Evolutionary conservation across 2,113 vertebrate genomes (phyloP), one percentile per base, ranked within the genome.

Genomic region (Sturnira hondurensis): DNA sequence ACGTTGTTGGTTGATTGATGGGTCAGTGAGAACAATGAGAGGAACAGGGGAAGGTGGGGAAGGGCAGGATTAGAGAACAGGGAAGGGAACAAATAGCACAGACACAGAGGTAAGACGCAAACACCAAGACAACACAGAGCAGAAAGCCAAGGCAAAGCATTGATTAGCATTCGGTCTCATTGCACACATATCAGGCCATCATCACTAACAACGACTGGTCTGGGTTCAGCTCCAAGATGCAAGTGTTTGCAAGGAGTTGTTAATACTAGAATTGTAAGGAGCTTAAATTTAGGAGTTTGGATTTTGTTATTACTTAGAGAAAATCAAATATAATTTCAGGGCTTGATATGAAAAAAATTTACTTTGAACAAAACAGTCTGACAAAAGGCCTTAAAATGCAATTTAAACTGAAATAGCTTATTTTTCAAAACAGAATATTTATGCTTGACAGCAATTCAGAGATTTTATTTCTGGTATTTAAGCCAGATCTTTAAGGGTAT

Each of bases 141-240:
- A 99, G 99, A 99, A 99, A 99, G 99, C 99, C 99, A 99, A 99
- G 99, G 99, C 99, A 99, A 99, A 99, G 99, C 99, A 99, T 99
- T 98, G 99, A 99, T 99, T 99, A 99, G 99, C 99, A 98, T 99
- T 99, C 98, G 99, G 98, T 99, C 98, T 98, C 98, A 96, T 98
- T 98, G 98, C 93, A 96, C 98, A 98, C 97, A 86, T 92, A 97
- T 94, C 95, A 97, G 97, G 97, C 97, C 97, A 96, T 95, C 98
- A 96, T 91, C 19, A 87, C 91, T 97, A 97, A 98, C 97, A 97
- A 96, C 20, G 7, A 94, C 56, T 1, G 84, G 96, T 94, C 93
- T 96, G 63, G 8, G 61, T 90, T 92, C 93, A 83, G 97, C 94
- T 96, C 97, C 90, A 52, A 96, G 97, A 93, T 47, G 96, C 96